These are phyloP conservation scores for Carlito syrichta DNA, from an alignment of 2,113 vertebrate species.

Conservation along the genomic window DNA sequence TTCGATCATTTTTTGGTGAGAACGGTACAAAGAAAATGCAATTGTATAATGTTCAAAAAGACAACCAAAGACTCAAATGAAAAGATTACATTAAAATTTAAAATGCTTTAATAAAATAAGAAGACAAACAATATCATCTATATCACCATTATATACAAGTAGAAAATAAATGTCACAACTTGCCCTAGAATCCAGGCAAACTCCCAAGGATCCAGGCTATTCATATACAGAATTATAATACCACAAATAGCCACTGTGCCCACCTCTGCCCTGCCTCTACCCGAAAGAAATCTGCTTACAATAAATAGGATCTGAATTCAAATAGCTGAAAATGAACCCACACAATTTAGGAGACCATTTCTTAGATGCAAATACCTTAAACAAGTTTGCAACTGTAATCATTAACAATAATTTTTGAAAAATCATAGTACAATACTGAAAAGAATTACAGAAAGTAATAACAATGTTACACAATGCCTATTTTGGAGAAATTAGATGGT, in stretches of 20 bases:
- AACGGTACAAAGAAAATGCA: background rate
- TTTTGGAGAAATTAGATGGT: background rate
- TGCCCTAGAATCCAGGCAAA: background rate
- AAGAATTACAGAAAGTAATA: conserved; percentile 32
- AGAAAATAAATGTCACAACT: background rate
- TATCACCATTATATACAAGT: background rate
- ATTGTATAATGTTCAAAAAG: background rate
- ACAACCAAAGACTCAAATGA: background rate
- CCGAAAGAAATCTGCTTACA: background rate
- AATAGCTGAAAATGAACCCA: background rate
- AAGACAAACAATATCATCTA: background rate
- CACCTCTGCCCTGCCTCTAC: background rate
- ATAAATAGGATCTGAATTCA: conserved; percentile 13
- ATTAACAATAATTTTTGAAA: conserved; percentile 12
- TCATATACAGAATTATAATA: background rate
- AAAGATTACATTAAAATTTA: conserved; percentile 13
- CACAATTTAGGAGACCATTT: background rate
- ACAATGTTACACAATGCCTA: background rate
- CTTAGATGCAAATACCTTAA: conserved; percentile 22
- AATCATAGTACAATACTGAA: background rate
- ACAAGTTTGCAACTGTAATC: background rate
- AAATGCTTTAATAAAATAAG: background rate
- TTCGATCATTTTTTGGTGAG: background rate
- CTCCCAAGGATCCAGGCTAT: background rate
- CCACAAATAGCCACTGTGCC: background rate